These are phyloP conservation scores for Sinocyclocheilus rhinocerous DNA, from an alignment of 2,113 vertebrate genomes.

Conservation along the genomic window DNA sequence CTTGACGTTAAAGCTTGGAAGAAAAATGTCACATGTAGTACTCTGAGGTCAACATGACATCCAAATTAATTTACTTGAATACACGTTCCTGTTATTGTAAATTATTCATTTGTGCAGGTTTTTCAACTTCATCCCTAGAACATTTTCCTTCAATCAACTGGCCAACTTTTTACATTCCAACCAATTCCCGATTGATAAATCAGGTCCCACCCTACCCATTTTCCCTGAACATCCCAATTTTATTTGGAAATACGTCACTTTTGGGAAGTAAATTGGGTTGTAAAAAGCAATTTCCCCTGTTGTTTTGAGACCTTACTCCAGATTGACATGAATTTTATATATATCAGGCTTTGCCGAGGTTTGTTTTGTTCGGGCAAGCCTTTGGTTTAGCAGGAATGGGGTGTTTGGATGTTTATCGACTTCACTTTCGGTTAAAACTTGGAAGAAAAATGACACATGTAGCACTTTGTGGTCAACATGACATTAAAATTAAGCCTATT, in stretches of 20 bases:
- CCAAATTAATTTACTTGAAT: background rate
- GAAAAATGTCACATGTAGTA: background rate
- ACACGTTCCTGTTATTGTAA: background rate
- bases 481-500: background rate
- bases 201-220: too few species aligned
- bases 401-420: slow-evolving; percentile 7
- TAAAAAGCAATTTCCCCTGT: background rate
- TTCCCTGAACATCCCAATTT: background rate
- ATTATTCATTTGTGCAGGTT: too few species aligned
- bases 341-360: too few species aligned
- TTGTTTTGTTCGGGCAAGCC: slow-evolving; percentile 14
- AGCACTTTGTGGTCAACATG: background rate
- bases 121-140: background rate
- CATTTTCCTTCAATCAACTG: background rate
- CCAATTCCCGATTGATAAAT: background rate
- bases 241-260: background rate
- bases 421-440: background rate
- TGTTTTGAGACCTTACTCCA: background rate
- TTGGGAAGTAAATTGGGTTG: background rate
- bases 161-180: background rate
- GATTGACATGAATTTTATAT: too few species aligned
- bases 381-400: background rate
- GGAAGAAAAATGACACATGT: background rate
- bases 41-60: background rate
- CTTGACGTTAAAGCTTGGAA: background rate